These are phyloP conservation scores for Holothuria leucospilota DNA, from an alignment of 53 echinoderm and acorn worm species.

Conservation along the genomic window DNA sequence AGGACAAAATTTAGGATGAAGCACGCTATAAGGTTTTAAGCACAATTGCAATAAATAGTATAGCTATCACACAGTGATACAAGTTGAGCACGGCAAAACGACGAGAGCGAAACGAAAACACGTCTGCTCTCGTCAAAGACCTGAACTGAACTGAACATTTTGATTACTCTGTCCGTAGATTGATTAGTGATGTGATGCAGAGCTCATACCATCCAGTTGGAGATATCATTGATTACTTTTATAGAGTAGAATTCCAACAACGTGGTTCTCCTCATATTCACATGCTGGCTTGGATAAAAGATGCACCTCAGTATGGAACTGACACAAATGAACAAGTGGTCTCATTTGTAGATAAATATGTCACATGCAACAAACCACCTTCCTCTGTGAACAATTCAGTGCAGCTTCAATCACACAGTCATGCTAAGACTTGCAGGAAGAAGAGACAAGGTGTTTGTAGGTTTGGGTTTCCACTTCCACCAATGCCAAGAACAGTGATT, in stretches of 20 bases:
- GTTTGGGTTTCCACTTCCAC: conserved; percentile 28
- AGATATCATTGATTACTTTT: conserved; percentile 41
- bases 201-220: conserved; percentile 32
- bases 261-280: too few species aligned
- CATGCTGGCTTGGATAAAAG: too few species aligned
- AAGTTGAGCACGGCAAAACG: too few species aligned
- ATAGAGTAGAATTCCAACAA: conserved; percentile 59
- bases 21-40: too few species aligned
- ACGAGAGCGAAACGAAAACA: too few species aligned
- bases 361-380: conserved; percentile 7
- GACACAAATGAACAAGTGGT: too few species aligned
- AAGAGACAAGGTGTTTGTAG: conserved; percentile 25
- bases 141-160: too few species aligned
- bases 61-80: too few species aligned
- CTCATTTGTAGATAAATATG: conserved; percentile 1
- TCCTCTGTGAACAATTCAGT: background rate
- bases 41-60: too few species aligned
- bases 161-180: conserved; percentile 41
- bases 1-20: too few species aligned
- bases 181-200: conserved; percentile 2
- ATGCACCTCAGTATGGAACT: too few species aligned
- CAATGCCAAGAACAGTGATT: conserved; percentile 35
- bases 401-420: background rate
- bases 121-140: too few species aligned
- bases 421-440: conserved; percentile 24